Conservation (phyloP, 2,888 invertebrate species). For the Lomographa bimaculata region DNA sequence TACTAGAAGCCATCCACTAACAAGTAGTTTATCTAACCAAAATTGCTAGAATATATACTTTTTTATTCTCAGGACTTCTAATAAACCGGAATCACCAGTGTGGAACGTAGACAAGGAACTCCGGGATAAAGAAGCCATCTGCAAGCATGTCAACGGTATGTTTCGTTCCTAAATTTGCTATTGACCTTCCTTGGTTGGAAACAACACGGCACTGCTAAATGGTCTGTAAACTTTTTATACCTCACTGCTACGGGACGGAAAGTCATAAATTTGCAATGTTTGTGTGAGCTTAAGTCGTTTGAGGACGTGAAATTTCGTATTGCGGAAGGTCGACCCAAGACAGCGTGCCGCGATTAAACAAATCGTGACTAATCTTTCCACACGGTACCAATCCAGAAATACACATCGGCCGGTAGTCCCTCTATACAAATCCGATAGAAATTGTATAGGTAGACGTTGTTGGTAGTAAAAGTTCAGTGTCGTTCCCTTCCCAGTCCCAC, state of each 20-base stretch:
- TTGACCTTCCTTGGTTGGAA: constrained; percentile 33
- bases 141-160: constrained; percentile 76
- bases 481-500: constrained; percentile 42
- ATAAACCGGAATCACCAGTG: constrained; percentile 72
- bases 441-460: constrained; percentile 27
- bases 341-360: constrained; percentile 55
- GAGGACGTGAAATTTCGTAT: constrained; percentile 47
- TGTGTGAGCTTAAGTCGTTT: constrained; percentile 33
- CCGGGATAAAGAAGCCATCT: constrained; percentile 62
- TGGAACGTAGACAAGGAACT: constrained; percentile 72
- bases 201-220: constrained; percentile 30
- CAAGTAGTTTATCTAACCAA: background rate
- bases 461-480: constrained; percentile 45
- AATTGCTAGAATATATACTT: constrained; percentile 25
- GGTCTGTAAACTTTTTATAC: constrained; percentile 41
- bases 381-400: constrained; percentile 83
- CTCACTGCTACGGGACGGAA: constrained; percentile 28
- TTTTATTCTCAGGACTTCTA: constrained; percentile 72
- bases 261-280: constrained; percentile 33
- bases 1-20: background rate
- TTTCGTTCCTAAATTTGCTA: constrained; percentile 28
- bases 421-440: constrained; percentile 38
- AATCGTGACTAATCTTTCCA: constrained; percentile 77
- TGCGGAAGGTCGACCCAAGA: constrained; percentile 65
- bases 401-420: constrained; percentile 63